Percentiles rank a stretch among this genome's conserved stretches.
These are phyloP conservation scores for Thunnus albacares DNA, from an alignment of 2,797 vertebrate genomes.

Conservation along the genomic window DNA sequence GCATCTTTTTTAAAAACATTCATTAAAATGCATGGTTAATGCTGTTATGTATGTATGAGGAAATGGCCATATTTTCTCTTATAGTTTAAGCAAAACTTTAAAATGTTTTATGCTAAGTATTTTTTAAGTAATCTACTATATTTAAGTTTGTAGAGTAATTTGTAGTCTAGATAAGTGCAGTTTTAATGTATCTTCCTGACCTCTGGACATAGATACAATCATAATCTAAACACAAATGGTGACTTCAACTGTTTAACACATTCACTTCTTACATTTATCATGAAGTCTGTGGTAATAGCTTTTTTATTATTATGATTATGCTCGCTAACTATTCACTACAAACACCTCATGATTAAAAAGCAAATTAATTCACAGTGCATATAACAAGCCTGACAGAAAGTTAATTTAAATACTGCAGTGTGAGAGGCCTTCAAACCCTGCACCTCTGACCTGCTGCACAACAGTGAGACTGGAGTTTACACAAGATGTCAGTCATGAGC, in stretches of 20 bases:
- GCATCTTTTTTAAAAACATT: too few species aligned
- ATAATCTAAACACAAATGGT: not conserved
- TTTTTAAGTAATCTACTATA: too few species aligned
- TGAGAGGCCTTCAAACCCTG: not conserved
- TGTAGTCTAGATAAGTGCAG: too few species aligned
- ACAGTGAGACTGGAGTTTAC: conserved; percentile 49
- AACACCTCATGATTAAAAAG: conserved; percentile 7
- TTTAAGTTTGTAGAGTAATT: too few species aligned
- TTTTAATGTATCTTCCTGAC: too few species aligned
- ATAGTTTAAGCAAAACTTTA: not conserved
- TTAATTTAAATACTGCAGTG: not conserved
- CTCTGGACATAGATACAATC: not conserved
- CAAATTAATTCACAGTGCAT: conserved; percentile 1
- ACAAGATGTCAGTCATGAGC: conserved; percentile 54
- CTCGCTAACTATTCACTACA: not conserved
- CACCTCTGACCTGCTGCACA: conserved; percentile 33
- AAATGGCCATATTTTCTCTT: not conserved
- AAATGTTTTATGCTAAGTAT: too few species aligned
- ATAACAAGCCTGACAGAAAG: not conserved
- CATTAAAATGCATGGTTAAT: too few species aligned
- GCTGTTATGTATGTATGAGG: not conserved
- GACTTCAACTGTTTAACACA: too few species aligned
- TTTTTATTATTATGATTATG: not conserved
- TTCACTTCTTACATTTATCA: not conserved
- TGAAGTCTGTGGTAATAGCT: not conserved